These are phyloP conservation scores for Drosophila mimica DNA, from an alignment of 2,888 invertebrate genomes.

Conservation along the genomic window DNA sequence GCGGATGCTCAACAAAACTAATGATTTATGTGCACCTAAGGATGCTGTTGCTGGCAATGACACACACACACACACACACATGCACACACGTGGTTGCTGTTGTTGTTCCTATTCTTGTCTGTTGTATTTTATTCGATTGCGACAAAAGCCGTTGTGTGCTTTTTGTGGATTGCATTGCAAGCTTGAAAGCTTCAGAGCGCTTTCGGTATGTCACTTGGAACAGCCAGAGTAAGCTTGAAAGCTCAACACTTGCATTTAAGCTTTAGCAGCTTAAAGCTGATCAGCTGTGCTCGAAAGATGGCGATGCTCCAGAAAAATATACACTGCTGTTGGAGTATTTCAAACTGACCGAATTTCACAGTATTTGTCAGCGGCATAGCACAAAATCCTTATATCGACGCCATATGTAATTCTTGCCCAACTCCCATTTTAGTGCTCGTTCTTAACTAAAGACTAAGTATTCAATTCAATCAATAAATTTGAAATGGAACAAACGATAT, in stretches of 20 bases:
- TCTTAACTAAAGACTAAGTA: not conserved
- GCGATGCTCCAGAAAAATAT: not conserved
- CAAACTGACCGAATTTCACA: not conserved
- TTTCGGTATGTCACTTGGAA: not conserved
- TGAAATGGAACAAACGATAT: not conserved
- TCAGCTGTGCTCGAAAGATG: not conserved
- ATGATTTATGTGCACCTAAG: conserved; percentile 51
- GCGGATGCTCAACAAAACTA: conserved; percentile 40
- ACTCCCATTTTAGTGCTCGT: not conserved
- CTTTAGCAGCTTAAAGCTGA: conserved; percentile 1
- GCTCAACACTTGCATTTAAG: not conserved
- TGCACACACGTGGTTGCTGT: not conserved
- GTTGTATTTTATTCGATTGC: conserved; percentile 29
- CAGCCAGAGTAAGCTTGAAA: conserved; percentile 8
- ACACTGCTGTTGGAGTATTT: not conserved
- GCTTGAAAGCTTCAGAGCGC: not conserved
- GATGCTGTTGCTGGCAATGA: conserved; percentile 20
- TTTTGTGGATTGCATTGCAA: conserved; percentile 31
- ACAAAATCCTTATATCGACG: no score
- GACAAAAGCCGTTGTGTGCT: conserved; percentile 21
- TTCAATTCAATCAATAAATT: not conserved
- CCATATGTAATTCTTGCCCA: not conserved
- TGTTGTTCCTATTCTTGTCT: conserved; percentile 2
- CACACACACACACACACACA: not conserved
- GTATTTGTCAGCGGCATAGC: not conserved